Evolutionary conservation across 2,113 vertebrate species (phyloP).

Genomic region (Loxodonta africana): DNA sequence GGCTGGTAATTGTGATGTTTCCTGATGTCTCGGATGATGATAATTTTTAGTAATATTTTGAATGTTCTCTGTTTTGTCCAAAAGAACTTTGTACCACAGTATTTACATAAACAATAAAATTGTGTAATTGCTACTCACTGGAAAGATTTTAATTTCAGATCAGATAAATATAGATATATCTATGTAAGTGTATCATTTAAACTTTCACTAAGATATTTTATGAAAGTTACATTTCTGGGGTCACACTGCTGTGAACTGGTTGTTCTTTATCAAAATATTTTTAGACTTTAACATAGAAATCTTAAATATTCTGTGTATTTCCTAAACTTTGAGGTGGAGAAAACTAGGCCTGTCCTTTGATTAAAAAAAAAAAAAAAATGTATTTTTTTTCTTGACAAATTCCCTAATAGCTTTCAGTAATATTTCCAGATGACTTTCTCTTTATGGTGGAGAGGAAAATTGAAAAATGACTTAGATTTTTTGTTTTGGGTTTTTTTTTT

Average conservation of each 20-base stretch:
- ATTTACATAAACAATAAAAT: conserved; percentile 44
- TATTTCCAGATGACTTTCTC: conserved; percentile 18
- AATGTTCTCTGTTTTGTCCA: conserved; percentile 46
- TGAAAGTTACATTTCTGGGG: conserved; percentile 47
- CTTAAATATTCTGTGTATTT: conserved; percentile 45
- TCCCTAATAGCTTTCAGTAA: conserved; percentile 47
- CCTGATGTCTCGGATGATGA: conserved; percentile 28
- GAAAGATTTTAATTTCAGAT: conserved; percentile 58
- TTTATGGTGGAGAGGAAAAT: conserved; percentile 23
- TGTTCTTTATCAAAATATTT: conserved; percentile 59
- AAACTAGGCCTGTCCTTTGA: not conserved
- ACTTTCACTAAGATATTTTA: conserved; percentile 53
- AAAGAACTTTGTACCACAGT: not conserved
- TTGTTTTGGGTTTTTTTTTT: not conserved
- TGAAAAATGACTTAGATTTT: conserved; percentile 17
- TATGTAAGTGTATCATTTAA: conserved; percentile 56
- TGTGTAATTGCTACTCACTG: conserved; percentile 53
- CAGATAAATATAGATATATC: conserved; percentile 13
- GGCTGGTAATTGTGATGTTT: not conserved
- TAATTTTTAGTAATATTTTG: conserved; percentile 55
- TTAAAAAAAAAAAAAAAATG: not conserved
- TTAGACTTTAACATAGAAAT: not conserved
- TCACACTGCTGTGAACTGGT: not conserved
- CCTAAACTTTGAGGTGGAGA: conserved; percentile 41
- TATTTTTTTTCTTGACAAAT: conserved; percentile 41